These are phyloP conservation scores for Neostethus bicornis DNA, from an alignment of 2,797 vertebrate genomes.

Conservation along the genomic window DNA sequence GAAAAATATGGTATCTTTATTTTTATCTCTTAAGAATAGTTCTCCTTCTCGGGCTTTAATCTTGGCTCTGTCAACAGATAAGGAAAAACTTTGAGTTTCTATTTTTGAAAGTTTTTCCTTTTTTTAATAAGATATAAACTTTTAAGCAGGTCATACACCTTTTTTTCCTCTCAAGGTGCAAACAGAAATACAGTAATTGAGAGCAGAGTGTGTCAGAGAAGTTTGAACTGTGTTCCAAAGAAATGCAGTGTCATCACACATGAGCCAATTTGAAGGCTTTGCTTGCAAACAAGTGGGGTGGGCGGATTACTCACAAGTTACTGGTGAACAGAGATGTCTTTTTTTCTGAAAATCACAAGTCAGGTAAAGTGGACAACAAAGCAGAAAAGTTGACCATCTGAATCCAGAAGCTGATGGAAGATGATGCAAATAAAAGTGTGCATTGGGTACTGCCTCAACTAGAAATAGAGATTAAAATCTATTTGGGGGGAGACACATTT, in stretches of 20 bases:
- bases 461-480: too few relatives aligned
- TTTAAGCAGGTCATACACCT: not conserved
- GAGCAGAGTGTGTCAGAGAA: not conserved
- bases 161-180: not conserved
- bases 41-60: too few relatives aligned
- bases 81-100: not conserved
- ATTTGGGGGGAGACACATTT: too few relatives aligned
- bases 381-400: conserved; percentile 50
- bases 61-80: not conserved
- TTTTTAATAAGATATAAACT: not conserved
- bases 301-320: not conserved
- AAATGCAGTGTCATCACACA: not conserved
- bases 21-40: conserved; percentile 10
- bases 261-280: not conserved
- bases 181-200: conserved; percentile 5
- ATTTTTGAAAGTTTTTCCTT: not conserved
- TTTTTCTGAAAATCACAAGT: conserved; percentile 22
- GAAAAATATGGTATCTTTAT: too few relatives aligned
- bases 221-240: not conserved
- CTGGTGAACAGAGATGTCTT: conserved; percentile 15
- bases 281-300: not conserved
- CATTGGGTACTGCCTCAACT: conserved; percentile 25
- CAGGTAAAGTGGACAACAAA: conserved; percentile 48
- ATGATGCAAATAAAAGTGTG: conserved; percentile 21
- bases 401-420: conserved; percentile 52